Conservation (phyloP, 2,888 invertebrate species). For the Dynastes tityus region DNA sequence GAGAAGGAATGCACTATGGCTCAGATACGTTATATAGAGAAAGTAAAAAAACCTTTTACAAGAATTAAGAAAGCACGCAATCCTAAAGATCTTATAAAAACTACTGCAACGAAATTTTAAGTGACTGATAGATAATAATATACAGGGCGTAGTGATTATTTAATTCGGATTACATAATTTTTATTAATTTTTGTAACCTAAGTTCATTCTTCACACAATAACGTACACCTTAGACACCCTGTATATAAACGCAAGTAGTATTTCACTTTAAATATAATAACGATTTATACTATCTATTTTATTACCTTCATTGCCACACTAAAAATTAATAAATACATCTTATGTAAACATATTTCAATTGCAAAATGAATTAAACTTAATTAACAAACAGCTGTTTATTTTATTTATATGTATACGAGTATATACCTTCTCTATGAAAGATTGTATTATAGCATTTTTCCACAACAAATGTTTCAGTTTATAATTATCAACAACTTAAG, state of each 20-base stretch:
- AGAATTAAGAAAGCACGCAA: conserved; percentile 24
- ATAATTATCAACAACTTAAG: conserved; percentile 49
- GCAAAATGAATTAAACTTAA: conserved; percentile 29
- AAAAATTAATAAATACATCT: conserved; percentile 53
- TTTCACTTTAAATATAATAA: conserved; percentile 44
- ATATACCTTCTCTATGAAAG: conserved; percentile 38
- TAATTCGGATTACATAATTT: conserved; percentile 21
- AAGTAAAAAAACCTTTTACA: conserved; percentile 1
- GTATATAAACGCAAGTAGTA: conserved; percentile 15
- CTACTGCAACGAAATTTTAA: conserved; percentile 23
- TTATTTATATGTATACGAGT: conserved; percentile 28
- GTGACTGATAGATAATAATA: conserved; percentile 11
- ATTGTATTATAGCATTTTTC: conserved; percentile 38
- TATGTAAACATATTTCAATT: conserved; percentile 47
- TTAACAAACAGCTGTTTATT: conserved; percentile 39
- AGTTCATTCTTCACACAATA: conserved; percentile 5
- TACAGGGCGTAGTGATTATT: conserved; percentile 11
- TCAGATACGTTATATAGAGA: background rate
- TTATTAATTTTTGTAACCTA: background rate
- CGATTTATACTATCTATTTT: conserved; percentile 45
- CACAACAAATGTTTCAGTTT: conserved; percentile 33
- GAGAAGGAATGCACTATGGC: background rate
- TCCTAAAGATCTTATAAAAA: conserved; percentile 17
- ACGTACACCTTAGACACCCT: conserved; percentile 15
- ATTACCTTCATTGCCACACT: conserved; percentile 48